A percentile compares a stretch with the other conserved stretches of the same genome.
Evolutionary conservation across 2,113 vertebrate genomes (phyloP).

Genomic region (Anarrhichthys ocellatus): DNA sequence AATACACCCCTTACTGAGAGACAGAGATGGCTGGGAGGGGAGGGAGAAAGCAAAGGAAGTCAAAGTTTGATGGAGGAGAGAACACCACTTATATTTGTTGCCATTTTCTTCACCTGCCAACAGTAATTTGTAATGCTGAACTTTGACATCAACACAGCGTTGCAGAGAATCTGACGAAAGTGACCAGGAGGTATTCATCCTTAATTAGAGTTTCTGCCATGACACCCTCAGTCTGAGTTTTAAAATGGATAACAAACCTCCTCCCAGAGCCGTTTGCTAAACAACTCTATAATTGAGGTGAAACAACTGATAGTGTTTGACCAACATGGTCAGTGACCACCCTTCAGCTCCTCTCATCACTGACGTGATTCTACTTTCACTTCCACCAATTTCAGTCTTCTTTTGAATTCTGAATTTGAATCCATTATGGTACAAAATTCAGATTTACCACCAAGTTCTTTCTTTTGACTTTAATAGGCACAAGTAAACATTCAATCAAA

Average conservation of each 20-base stretch:
- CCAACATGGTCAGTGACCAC: conserved; percentile 16
- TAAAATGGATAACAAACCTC: conserved; percentile 10
- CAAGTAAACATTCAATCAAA: background rate
- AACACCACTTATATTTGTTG: conserved; percentile 37
- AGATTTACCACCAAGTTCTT: background rate
- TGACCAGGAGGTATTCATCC: conserved; percentile 13
- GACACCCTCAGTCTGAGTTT: conserved; percentile 13
- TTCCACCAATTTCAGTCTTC: background rate
- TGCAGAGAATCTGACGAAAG: conserved; percentile 2
- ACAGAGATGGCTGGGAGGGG: conserved; percentile 29
- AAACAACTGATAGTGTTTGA: conserved; percentile 39
- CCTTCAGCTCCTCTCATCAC: conserved; percentile 26
- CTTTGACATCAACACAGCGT: conserved; percentile 32
- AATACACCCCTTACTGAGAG: conserved; percentile 61
- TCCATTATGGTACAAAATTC: background rate
- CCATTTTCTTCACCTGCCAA: conserved; percentile 23
- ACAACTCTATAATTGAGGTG: conserved; percentile 34
- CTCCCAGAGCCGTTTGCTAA: conserved; percentile 35
- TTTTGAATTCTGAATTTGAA: background rate
- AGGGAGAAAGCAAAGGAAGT: conserved; percentile 10
- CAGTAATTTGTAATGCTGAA: conserved; percentile 32
- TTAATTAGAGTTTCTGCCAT: conserved; percentile 29
- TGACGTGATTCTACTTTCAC: conserved; percentile 15
- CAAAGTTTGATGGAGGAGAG: conserved; percentile 25
- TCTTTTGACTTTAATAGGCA: background rate